These are phyloP conservation scores for Phyto melanocephala DNA, from an alignment of 2,888 invertebrate species.

Conservation along the genomic window DNA sequence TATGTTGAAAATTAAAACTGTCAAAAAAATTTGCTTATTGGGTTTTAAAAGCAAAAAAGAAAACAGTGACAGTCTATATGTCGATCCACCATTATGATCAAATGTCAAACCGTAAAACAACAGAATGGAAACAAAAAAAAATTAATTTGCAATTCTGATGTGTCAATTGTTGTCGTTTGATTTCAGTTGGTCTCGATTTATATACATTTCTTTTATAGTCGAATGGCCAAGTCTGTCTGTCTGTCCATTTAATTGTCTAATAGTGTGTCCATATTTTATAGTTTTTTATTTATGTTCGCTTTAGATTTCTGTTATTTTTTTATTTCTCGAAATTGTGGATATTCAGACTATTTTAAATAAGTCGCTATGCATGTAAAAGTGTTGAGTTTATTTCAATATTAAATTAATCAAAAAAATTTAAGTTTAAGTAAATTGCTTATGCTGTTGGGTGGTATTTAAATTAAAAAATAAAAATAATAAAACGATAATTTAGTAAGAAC, in stretches of 20 bases:
- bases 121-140: neutral
- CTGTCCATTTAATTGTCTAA: neutral
- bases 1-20: too few species aligned
- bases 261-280: neutral
- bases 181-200: constrained; percentile 22
- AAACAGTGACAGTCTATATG: neutral
- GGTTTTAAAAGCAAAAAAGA: neutral
- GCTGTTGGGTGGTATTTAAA: too few species aligned
- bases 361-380: neutral
- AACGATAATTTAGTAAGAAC: neutral
- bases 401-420: too few species aligned
- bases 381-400: too few species aligned
- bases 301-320: neutral
- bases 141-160: constrained; percentile 58
- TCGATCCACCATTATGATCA: constrained; percentile 28
- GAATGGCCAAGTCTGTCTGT: constrained; percentile 3
- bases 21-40: constrained; percentile 1
- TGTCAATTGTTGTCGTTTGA: constrained; percentile 26
- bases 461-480: neutral
- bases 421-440: too few species aligned
- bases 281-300: too few species aligned
- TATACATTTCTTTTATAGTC: constrained; percentile 6
- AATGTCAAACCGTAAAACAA: constrained; percentile 49
- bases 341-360: constrained; percentile 7
- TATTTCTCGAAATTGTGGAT: neutral